A percentile compares a stretch with the other conserved stretches of the same genome.
Evolutionary conservation across 2,797 vertebrate genomes (phyloP).

Genomic region (Phrynocephalus vlangalii): DNA sequence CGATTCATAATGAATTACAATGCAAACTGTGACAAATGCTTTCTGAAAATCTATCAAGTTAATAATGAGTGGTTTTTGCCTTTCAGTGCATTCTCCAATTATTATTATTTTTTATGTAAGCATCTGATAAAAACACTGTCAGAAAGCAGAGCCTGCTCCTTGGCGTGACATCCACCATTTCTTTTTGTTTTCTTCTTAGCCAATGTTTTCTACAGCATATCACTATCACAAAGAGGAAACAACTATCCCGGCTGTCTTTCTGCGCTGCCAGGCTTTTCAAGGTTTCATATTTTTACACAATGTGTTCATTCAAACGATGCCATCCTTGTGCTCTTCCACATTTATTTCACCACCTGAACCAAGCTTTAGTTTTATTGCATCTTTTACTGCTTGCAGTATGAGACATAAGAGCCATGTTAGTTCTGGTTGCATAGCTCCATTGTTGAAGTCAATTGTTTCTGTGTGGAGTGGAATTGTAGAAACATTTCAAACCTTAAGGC

Average conservation of each 20-base stretch:
- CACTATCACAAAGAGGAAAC: background rate
- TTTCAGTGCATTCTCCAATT: conserved; percentile 1
- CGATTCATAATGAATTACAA: conserved; percentile 35
- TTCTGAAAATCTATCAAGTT: conserved; percentile 36
- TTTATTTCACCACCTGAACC: conserved; percentile 15
- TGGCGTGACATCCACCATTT: background rate
- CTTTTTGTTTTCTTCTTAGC: background rate
- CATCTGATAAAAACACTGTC: background rate
- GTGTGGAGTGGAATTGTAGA: background rate
- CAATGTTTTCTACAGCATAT: background rate
- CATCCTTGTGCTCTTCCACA: conserved; percentile 9
- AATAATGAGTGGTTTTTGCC: conserved; percentile 29
- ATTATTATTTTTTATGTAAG: conserved; percentile 10
- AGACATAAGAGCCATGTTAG: conserved; percentile 11
- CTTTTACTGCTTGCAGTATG: conserved; percentile 16
- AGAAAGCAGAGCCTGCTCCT: conserved; percentile 10
- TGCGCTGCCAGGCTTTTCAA: background rate
- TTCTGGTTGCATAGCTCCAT: conserved; percentile 27
- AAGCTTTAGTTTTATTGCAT: conserved; percentile 25
- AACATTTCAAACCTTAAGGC: background rate
- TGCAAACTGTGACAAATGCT: conserved; percentile 29
- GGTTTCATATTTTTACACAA: conserved; percentile 21
- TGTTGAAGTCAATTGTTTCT: conserved; percentile 16
- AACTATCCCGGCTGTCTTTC: background rate
- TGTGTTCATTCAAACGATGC: conserved; percentile 25